Evolutionary conservation across 2,113 vertebrate species (phyloP).

Genomic region (Trematocara stigmaticum): DNA sequence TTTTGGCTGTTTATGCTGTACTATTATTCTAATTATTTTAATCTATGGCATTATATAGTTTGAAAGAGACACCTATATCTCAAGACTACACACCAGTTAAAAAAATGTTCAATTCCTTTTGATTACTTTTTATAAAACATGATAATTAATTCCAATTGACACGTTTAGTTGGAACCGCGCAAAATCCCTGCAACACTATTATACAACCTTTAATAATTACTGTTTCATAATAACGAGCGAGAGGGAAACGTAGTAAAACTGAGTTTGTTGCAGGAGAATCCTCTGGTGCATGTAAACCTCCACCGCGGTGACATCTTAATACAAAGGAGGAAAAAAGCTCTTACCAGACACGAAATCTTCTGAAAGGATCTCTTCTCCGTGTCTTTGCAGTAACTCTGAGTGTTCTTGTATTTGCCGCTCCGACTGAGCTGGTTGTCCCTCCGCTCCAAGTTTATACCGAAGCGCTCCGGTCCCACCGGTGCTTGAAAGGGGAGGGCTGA

Average conservation of each 20-base stretch:
- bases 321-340: background rate
- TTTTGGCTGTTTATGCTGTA: background rate
- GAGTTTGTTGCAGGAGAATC: background rate
- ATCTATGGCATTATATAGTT: background rate
- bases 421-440: background rate
- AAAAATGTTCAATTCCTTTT: background rate
- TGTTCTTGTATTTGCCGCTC: background rate
- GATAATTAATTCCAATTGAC: background rate
- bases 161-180: background rate
- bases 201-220: background rate
- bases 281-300: background rate
- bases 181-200: background rate
- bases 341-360: constrained; percentile 5
- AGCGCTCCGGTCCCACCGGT: background rate
- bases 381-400: background rate
- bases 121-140: background rate
- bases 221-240: background rate
- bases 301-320: background rate
- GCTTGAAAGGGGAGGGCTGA: background rate
- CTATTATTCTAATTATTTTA: background rate
- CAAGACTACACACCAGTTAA: background rate
- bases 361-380: background rate
- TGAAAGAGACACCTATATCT: background rate
- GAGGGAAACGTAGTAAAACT: background rate
- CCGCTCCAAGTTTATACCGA: constrained; percentile 13